Evolutionary conservation across 2,113 vertebrate genomes (phyloP), one percentile per base, ranked within the genome.

Genomic region (Xiphias gladius): DNA sequence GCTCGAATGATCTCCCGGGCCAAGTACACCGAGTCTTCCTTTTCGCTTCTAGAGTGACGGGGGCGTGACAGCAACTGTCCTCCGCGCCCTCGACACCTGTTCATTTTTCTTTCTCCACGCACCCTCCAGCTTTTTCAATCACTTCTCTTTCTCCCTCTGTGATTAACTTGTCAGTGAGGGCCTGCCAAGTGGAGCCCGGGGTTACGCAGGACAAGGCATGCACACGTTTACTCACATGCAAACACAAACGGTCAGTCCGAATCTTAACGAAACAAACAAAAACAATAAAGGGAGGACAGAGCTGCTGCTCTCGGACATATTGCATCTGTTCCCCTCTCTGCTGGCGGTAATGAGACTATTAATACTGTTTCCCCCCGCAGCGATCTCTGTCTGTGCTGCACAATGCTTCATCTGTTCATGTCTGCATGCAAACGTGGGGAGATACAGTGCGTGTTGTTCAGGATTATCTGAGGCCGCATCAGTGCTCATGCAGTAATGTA

Each of bases 301-400:
- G 46, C 58, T 16, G 77, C 50, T 7, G 77, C 66, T 68, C n/a
- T 30, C 5, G 6, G 26, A 26, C 54, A 39, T 37, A 35, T 66
- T 26, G 28, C 4, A n/a, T 65, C 46, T 35, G 71, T 19, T 76
- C 10, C 22, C 22, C 3, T 64, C 24, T 39, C 65, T 69, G 76
- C 66, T 65, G 78, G 74, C 57, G 32, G 74, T 77, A 80, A 87
- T 79, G 59, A 83, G 55, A 68, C 69, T 32, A 79, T 76, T 84
- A 65, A 79, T 30, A 83, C 48, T 0, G 37, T 35, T 71, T 37
- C 9, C 20, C 24, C 84, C 89, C 32, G 50, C 65, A 64, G 76
- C 73, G 4, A 2, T 79, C 48, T 67, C 65, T 46, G 22, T 76
- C 58, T 64, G 58, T 35, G 17, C 50, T 2, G 59, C 73, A 63